phyloP scores from a whole-genome alignment of 2,797 vertebrate species.

The Hippoglossus hippoglossus region DNA sequence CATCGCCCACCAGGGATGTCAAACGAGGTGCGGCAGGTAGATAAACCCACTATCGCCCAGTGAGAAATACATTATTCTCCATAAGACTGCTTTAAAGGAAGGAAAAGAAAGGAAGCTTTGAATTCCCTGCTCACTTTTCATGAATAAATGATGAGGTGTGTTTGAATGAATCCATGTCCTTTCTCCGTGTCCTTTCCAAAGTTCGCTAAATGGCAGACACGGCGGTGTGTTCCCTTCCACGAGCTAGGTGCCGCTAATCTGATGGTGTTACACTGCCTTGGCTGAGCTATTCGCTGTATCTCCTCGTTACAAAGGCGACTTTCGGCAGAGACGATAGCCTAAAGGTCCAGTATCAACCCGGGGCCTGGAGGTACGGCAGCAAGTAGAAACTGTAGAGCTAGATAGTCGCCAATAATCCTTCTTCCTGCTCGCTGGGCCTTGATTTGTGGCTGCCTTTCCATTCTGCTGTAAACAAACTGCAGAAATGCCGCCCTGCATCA shows the following conservation, averaged over 20 bases:
- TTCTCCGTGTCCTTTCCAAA: slow-evolving; percentile 75
- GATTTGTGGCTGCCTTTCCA: slow-evolving; percentile 1
- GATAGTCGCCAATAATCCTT: not conserved
- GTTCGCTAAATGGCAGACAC: slow-evolving; percentile 74
- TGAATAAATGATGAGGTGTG: slow-evolving; percentile 77
- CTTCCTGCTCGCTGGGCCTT: slow-evolving; percentile 1
- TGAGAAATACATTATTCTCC: slow-evolving; percentile 60
- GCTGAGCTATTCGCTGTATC: slow-evolving; percentile 28
- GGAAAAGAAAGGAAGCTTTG: slow-evolving; percentile 62
- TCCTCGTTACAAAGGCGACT: slow-evolving; percentile 26
- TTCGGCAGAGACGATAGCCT: slow-evolving; percentile 16
- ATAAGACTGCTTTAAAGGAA: slow-evolving; percentile 47
- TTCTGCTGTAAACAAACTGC: slow-evolving; percentile 1
- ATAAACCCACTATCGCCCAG: slow-evolving; percentile 43
- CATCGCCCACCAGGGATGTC: slow-evolving; percentile 36
- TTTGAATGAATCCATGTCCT: slow-evolving; percentile 73
- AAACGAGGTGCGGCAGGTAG: slow-evolving; percentile 48
- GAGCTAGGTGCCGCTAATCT: slow-evolving; percentile 63
- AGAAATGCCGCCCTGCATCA: slow-evolving; percentile 14
- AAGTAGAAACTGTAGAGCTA: not conserved
- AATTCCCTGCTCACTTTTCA: slow-evolving; percentile 69
- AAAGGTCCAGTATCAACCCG: slow-evolving; percentile 38
- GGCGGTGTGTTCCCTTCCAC: slow-evolving; percentile 22
- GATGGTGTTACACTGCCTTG: slow-evolving; percentile 44
- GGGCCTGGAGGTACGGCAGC: not conserved